A percentile compares a stretch with the other conserved stretches of the same genome.
Evolutionary conservation across 2,797 vertebrate genomes (phyloP).

Genomic region (Monodelphis domestica): DNA sequence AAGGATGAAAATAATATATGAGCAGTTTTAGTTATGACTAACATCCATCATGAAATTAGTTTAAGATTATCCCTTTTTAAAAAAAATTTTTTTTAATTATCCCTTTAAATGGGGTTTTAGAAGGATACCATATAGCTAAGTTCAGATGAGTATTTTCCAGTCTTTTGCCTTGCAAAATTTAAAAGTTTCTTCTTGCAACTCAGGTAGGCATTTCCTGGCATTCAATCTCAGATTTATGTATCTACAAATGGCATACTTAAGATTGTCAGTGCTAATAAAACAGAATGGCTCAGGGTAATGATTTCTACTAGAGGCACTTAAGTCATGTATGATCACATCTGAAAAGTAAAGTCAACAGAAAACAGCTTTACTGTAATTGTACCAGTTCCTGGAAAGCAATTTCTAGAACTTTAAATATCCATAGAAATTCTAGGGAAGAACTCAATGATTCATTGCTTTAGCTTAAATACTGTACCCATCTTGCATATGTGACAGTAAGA

Average conservation of each 20-base stretch:
- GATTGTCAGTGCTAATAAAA: neutral
- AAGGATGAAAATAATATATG: neutral
- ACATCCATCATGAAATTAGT: neutral
- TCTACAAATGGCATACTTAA: slow-evolving; percentile 34
- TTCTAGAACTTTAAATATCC: neutral
- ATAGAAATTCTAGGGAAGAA: slow-evolving; percentile 36
- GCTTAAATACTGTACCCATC: slow-evolving; percentile 60
- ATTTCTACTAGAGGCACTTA: slow-evolving; percentile 46
- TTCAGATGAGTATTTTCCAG: slow-evolving; percentile 37
- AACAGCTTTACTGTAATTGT: slow-evolving; percentile 34
- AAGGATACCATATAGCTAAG: neutral
- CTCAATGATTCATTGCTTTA: slow-evolving; percentile 58
- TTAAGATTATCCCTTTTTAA: neutral
- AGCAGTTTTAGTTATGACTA: neutral
- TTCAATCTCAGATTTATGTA: slow-evolving; percentile 28
- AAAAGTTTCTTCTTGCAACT: neutral
- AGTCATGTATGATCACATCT: neutral
- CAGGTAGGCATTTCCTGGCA: slow-evolving; percentile 12
- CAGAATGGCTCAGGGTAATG: slow-evolving; percentile 30
- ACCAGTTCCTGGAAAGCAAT: neutral
- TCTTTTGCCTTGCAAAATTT: slow-evolving; percentile 26
- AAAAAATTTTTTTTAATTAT: too few species aligned
- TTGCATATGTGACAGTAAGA: slow-evolving; percentile 62
- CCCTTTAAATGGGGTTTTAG: neutral
- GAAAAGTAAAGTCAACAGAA: slow-evolving; percentile 40